Percentiles rank a stretch among this genome's conserved stretches.
Evolutionary conservation across 2,888 invertebrate species (phyloP).

Genomic region (Chrysolina americana): DNA sequence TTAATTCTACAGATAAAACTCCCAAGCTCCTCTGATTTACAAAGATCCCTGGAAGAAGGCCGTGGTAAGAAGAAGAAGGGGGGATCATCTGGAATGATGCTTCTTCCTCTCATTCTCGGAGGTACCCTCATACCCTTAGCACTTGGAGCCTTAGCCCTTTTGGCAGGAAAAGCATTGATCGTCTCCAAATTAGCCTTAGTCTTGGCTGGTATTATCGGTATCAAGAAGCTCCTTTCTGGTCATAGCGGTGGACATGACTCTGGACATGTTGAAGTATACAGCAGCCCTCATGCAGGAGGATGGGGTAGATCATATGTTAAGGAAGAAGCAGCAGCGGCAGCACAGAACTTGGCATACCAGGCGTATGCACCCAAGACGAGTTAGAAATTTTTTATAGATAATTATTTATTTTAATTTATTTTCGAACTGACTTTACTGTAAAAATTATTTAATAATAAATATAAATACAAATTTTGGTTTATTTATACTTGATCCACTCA

Average conservation of each 20-base stretch:
- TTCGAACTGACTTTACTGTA: slow-evolving; percentile 47
- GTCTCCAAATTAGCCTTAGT: slow-evolving; percentile 88
- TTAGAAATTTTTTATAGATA: slow-evolving; percentile 45
- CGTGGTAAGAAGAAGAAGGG: slow-evolving; percentile 82
- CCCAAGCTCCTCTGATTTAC: slow-evolving; percentile 78
- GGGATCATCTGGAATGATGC: slow-evolving; percentile 81
- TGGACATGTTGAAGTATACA: slow-evolving; percentile 79
- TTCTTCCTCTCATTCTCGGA: slow-evolving; percentile 85
- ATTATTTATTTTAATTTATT: slow-evolving; percentile 62
- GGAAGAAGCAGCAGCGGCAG: slow-evolving; percentile 65
- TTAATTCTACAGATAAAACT: slow-evolving; percentile 77
- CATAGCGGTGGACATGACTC: slow-evolving; percentile 73
- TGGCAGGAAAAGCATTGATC: slow-evolving; percentile 89
- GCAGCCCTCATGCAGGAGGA: slow-evolving; percentile 82
- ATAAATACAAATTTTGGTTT: slow-evolving; percentile 32
- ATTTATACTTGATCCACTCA: slow-evolving; percentile 37
- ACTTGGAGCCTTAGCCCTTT: slow-evolving; percentile 84
- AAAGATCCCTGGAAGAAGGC: slow-evolving; percentile 75
- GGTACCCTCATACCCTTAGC: slow-evolving; percentile 88
- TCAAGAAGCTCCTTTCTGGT: slow-evolving; percentile 85
- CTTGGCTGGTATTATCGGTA: slow-evolving; percentile 86
- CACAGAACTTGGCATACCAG: slow-evolving; percentile 75
- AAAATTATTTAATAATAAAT: slow-evolving; percentile 48
- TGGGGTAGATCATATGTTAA: slow-evolving; percentile 79
- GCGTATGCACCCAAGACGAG: slow-evolving; percentile 65